Conservation (phyloP, 2,113 vertebrate genomes). For the Eulemur rufifrons region DNA sequence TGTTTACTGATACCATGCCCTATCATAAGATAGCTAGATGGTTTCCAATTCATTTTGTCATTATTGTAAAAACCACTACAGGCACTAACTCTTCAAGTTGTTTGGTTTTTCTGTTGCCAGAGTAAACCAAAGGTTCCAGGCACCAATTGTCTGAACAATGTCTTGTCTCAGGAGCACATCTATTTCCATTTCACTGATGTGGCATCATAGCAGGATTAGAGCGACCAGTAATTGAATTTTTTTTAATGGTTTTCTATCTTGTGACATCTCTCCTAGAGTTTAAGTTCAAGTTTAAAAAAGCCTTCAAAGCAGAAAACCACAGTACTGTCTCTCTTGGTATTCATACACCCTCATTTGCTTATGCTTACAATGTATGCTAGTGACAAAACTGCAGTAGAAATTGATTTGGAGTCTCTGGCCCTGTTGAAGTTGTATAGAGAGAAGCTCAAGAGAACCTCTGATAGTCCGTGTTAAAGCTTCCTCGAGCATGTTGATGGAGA, state of each 20-base stretch:
- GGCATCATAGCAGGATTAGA: slow-evolving; percentile 28
- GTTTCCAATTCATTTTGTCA: not conserved
- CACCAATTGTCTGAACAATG: not conserved
- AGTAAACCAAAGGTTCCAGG: not conserved
- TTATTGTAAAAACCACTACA: not conserved
- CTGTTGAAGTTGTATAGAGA: slow-evolving; percentile 5
- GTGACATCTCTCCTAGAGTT: slow-evolving; percentile 13
- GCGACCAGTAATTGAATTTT: slow-evolving; percentile 37
- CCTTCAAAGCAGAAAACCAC: not conserved
- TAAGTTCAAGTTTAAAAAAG: slow-evolving; percentile 32
- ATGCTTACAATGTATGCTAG: not conserved
- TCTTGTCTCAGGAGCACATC: not conserved
- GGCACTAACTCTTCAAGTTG: not conserved
- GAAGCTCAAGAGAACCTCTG: not conserved
- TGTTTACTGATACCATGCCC: not conserved
- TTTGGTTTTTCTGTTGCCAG: not conserved
- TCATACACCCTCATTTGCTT: not conserved
- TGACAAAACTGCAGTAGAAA: not conserved
- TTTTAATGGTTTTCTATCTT: slow-evolving; percentile 48
- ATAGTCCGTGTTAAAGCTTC: rapidly evolving
- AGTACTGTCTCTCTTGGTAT: not conserved
- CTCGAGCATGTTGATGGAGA: not conserved
- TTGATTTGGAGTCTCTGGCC: slow-evolving; percentile 7
- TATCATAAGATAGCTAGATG: not conserved
- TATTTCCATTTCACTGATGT: not conserved